A percentile compares a stretch with the other conserved stretches of the same genome.
Conservation (phyloP, 2,888 invertebrate species). For the Eristalinus aeneus region DNA sequence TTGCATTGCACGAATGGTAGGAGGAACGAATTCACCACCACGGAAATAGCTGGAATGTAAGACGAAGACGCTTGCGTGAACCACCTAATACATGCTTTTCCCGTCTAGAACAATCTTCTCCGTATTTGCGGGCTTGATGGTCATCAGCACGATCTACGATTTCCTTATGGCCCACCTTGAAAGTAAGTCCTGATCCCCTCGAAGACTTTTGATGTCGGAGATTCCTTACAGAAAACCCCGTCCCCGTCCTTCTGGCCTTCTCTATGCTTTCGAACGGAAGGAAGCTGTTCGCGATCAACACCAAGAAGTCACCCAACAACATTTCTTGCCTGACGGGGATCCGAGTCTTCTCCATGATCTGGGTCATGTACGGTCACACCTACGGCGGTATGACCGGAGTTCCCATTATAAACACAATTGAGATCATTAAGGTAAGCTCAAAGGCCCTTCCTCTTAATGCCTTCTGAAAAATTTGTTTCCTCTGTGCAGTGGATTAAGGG, state of each 20-base stretch:
- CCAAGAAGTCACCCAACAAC: slow-evolving; percentile 18
- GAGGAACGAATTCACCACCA: background rate
- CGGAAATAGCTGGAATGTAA: slow-evolving; percentile 25
- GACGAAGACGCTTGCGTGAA: background rate
- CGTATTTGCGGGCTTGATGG: background rate
- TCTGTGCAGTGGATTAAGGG: slow-evolving; percentile 50
- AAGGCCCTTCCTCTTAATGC: fast-evolving
- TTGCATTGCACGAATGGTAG: background rate
- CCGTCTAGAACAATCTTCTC: slow-evolving; percentile 21
- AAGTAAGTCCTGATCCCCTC: too few relatives aligned
- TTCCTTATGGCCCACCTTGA: background rate
- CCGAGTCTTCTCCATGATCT: slow-evolving; percentile 34
- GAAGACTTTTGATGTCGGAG: too few relatives aligned
- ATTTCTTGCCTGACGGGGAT: slow-evolving; percentile 20
- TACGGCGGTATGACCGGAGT: background rate
- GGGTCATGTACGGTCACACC: slow-evolving; percentile 14
- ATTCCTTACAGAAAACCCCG: slow-evolving; percentile 26
- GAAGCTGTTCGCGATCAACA: slow-evolving; percentile 43
- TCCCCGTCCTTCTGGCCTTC: slow-evolving; percentile 11
- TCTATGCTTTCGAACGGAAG: slow-evolving; percentile 40
- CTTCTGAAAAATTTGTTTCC: background rate
- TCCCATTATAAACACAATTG: slow-evolving; percentile 1
- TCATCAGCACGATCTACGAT: slow-evolving; percentile 12
- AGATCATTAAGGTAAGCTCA: background rate
- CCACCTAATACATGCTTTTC: background rate